Conservation (phyloP, 1,140 invertebrate species). For the Drosophila prosaltans region DNA sequence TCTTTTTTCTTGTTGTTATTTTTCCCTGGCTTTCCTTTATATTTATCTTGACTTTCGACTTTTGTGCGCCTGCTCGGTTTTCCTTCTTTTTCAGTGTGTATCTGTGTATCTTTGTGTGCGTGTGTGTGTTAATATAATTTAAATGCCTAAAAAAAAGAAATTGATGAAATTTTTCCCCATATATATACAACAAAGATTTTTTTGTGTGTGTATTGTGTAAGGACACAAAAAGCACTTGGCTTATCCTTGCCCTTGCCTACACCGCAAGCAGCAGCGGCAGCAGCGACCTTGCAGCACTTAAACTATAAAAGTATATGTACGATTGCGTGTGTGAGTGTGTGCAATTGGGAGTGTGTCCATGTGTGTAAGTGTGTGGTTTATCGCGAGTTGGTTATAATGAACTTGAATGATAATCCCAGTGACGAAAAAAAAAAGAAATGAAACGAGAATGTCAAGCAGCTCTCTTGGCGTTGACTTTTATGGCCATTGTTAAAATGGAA, state of each 20-base stretch:
- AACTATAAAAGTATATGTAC: slow-evolving; percentile 22
- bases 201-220: slow-evolving; percentile 27
- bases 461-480: slow-evolving; percentile 47
- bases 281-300: slow-evolving; percentile 61
- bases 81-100: background rate
- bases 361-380: slow-evolving; percentile 41
- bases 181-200: slow-evolving; percentile 17
- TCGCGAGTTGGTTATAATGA: slow-evolving; percentile 69
- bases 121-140: slow-evolving; percentile 47
- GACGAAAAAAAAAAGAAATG: slow-evolving; percentile 29
- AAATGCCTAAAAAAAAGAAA: slow-evolving; percentile 43
- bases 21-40: background rate
- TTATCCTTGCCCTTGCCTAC: slow-evolving; percentile 73
- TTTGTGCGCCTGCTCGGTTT: slow-evolving; percentile 62
- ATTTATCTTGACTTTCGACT: slow-evolving; percentile 8
- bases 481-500: slow-evolving; percentile 40
- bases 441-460: slow-evolving; percentile 62
- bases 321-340: background rate
- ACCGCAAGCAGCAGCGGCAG: slow-evolving; percentile 34
- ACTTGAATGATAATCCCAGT: slow-evolving; percentile 75
- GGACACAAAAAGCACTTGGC: slow-evolving; percentile 31
- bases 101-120: background rate
- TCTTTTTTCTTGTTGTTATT: background rate
- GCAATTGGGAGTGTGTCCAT: background rate
- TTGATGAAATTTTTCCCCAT: slow-evolving; percentile 34